Evolutionary conservation across 2,797 vertebrate genomes (phyloP), one percentile per base, ranked within the genome.

Genomic region (Onychomys arenicola): DNA sequence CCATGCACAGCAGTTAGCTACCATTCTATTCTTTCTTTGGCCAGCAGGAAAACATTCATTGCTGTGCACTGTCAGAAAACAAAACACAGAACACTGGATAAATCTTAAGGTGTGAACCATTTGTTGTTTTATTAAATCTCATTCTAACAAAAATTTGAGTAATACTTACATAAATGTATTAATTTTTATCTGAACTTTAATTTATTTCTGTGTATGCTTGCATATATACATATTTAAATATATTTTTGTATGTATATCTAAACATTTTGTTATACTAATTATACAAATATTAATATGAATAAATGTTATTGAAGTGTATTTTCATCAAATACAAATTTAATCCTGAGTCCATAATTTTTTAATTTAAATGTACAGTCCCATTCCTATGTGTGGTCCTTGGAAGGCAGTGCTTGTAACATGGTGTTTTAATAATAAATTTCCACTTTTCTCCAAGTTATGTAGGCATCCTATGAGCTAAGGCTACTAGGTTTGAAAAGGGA

Each of bases 271-370:
- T 85, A 69, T 46, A 67, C 4, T 52, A 86, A 71, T 69, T 52
- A 84, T 65, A 34, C 9, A 37, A 55, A 1, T 9, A 49, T 52
- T 52, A 25, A 40, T 11, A 55, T 29, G 13, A 9, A 40, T 6
- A 57, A 25, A 40, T 40, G 87, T 55, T 13, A 87, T 8, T 80
- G 40, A 55, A 40, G 76, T 1, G 21, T 13, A 57, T 16, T 89
- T 40, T 21, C 23, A 80, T n/a, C 52, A 85, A 76, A 69, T 91
- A 76, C 46, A 91, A 80, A 55, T 37, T 93, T 76, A 85, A 75
- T 23, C 12, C 16, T 34, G 12, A 40, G 9, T 88, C 4, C 19
- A 40, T 43, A 55, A 8, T 5, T 67, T 78, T 77, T 65, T 59
- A 9, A 1, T 25, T 90, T 82, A 88, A 93, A 73, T 59, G 16